Base-by-base conservation (phyloP, 64 coral and sea anemone genomes). In the Hydrozoanthus tunicans region DNA sequence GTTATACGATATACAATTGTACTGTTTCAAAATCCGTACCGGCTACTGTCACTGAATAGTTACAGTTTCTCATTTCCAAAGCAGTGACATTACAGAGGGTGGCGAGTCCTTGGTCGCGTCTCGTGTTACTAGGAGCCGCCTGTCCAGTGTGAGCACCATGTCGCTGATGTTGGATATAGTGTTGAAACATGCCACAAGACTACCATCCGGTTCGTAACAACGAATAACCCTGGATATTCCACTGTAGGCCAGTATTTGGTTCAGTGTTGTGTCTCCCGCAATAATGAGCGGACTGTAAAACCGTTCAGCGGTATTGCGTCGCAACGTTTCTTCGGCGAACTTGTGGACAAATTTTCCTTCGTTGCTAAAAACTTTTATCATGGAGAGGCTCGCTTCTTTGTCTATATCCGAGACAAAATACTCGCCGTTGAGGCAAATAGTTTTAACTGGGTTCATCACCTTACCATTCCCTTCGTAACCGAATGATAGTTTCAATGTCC, bases 341-440 rank as follows among this genome's bases (percentile, higher is more conserved):
- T 81, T 83, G 14, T 91, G 64, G 13, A 96, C 56, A 63, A 86
- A 96, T 77, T 77, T 91, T 5, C 94, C 94, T 12, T 90, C 11
- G 26, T 70, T 53, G 75, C 90, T 89, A 59, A 96, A 96, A 53
- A 96, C 94, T 63, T 93, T 96, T 5, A 96, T 93, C 94, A 93
- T 93, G 23, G 91, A 96, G 17, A 92, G 63, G 64, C 93, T 96
- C 14, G 64, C 90, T 64, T 76, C 77, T 62, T 96, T 96, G 79
- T 96, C 94, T 51, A 90, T 78, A 58, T 96, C 94, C 4, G 94
- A 96, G 15, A 96, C 94, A 73, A 86, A 96, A 72, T 79, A 96
- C 64, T 96, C 79, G 7, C 90, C 82, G 84, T 86, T 91, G n/a
- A 91, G 78, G 23, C 65, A 62, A 9, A 96, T 77, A 62, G 91